Base-by-base conservation (phyloP, 2,113 vertebrate genomes). In the Taxidea taxus region DNA sequence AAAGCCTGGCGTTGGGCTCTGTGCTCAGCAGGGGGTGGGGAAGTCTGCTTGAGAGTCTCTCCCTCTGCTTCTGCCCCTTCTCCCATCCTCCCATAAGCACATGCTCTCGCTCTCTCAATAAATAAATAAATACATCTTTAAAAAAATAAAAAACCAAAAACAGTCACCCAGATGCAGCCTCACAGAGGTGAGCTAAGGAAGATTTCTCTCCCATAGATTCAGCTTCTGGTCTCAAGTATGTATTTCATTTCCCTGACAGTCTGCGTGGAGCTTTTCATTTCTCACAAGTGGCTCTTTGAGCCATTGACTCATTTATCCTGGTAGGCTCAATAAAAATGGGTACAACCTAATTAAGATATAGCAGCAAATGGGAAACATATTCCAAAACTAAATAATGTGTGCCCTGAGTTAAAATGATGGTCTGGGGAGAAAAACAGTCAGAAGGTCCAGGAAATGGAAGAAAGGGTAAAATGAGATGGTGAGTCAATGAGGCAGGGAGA, bases 391-490 rank as follows among this genome's bases (percentile, higher is more conserved):
- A 95, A 78, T 72, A 83, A 91, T 7, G 42, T 62, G 74, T 68
- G 27, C 80, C 23, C 85, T 49, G 72, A 92, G 90, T 70, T 88
- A 60, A 94, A 96, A 92, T 47, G 90, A 89, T 47, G 49, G 31
- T 91, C 90, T 64, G 25, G 80, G 66, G 75, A 72, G n/a, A 80
- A 83, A 81, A 81, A 94, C 0, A 9, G 91, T 78, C n/a, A 66
- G 93, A 97, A 84, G n/a, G 64, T 83, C 91, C 60, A 74, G 88
- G 62, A 91, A 86, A 72, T 66, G 15, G 56, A 70, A 93, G 58
- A 81, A 44, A 86, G 66, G 72, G 64, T 85, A 88, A 95, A 94
- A 97, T 82, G 92, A 92, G 84, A 74, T 75, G 51, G n/a, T 54
- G 58, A 93, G 37, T 81, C 96, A 85, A 14, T 82, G 95, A 93